Base-by-base conservation (phyloP, 1,140 invertebrate species). In the Prorops nasuta region DNA sequence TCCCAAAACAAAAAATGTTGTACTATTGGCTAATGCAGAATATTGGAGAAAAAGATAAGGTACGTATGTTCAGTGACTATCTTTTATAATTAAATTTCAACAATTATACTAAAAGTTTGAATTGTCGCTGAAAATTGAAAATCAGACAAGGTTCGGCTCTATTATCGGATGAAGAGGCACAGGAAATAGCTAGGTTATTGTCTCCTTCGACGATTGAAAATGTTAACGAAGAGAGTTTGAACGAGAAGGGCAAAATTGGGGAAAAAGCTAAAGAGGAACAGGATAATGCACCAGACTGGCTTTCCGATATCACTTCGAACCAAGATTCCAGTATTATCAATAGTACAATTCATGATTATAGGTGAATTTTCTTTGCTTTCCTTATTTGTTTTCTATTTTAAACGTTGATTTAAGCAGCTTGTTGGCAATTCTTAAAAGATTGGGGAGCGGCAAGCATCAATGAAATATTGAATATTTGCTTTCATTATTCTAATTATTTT, bases 111-210 rank as follows among this genome's bases (percentile, higher is more conserved):
- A 28, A 10, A 28, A 28, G 24, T 10, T 28, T 6, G 24, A 28
- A 28, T 6, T 28, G 10, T 28, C 10, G 50, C 50, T 64, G 40
- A 56, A 56, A 56, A 60, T 61, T 34, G 57, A 64, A 48, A 62
- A 65, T 56, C 76, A 87, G 86, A 72, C 84, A 88, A 82, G 87
- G 89, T 38, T 63, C 64, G 71, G 82, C 84, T 60, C 72, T 91
- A 60, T 78, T 91, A 61, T 90, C 88, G 35, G 89, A 92, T 68
- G 90, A 92, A 77, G 89, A 92, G 77, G 88, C 90, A 43, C 87
- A 89, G 71, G 88, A 92, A 82, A 88, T 91, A 54, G 86, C 86
- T 55, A 84, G 86, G 65, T 80, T 92, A 64, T 63, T 91, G 52
- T 86, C 87, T 49, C 84, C 86, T 37, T 75, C 74, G 49, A 64